A percentile compares a stretch with the other conserved stretches of the same genome.
Evolutionary conservation across 1,140 invertebrate genomes (phyloP).

Genomic region (Catajapyx aquilonaris): DNA sequence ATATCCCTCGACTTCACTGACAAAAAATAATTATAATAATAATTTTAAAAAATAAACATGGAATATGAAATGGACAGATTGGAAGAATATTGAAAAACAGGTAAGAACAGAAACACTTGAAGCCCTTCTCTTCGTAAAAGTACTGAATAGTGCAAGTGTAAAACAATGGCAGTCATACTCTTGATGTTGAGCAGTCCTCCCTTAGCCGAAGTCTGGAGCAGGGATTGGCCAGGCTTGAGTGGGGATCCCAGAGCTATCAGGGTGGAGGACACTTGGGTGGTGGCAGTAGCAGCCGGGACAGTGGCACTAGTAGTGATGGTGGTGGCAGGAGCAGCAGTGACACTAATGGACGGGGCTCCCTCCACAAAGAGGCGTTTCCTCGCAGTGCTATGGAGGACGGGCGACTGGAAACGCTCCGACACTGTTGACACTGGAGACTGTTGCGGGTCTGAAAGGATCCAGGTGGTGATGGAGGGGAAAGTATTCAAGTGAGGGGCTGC

Average conservation of each 20-base stretch:
- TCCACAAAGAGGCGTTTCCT: slow-evolving; percentile 36
- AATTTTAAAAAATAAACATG: too few relatives aligned
- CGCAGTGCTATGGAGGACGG: slow-evolving; percentile 23
- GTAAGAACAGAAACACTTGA: too few relatives aligned
- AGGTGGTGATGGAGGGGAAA: too few relatives aligned
- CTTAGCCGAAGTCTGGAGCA: slow-evolving; percentile 18
- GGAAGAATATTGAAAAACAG: too few relatives aligned
- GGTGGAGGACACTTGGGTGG: slow-evolving; percentile 10
- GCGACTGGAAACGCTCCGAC: slow-evolving; percentile 34
- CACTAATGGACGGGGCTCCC: slow-evolving; percentile 1
- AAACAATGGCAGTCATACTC: slow-evolving; percentile 5
- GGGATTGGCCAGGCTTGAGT: slow-evolving; percentile 30
- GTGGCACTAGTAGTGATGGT: neutral
- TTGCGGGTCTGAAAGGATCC: too few relatives aligned
- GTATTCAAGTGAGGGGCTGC: too few relatives aligned
- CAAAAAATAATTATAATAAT: too few relatives aligned
- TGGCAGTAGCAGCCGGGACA: neutral
- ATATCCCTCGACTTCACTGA: too few relatives aligned
- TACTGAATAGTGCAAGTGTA: too few relatives aligned
- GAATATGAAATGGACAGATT: too few relatives aligned
- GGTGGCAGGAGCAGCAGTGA: slow-evolving; percentile 10
- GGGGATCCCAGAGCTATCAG: slow-evolving; percentile 5
- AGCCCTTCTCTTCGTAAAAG: too few relatives aligned
- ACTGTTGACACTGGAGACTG: too few relatives aligned
- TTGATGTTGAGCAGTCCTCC: slow-evolving; percentile 9